Evolutionary conservation across 2,113 vertebrate species (phyloP), one percentile per base, ranked within the genome.

Genomic region (Paramormyrops kingsleyae): DNA sequence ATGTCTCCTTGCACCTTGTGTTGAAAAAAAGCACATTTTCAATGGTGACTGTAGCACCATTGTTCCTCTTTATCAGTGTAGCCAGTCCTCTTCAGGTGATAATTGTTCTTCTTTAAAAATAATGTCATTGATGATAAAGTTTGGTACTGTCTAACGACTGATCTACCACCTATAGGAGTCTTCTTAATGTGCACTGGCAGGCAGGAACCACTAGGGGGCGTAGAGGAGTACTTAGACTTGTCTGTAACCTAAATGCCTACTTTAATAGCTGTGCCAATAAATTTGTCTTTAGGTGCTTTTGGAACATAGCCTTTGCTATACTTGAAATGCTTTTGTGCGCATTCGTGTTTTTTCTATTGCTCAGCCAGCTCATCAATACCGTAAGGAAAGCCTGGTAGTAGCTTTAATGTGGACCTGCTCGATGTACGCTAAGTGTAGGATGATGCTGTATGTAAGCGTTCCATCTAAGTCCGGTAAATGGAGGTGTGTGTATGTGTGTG

Each of bases 241-340:
- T 87, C 31, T 12, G 84, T 90, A 52, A 70, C 46, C 89, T 77
- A 87, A 87, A 52, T 80, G 59, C 59, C 84, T 87, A 35, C 47
- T 87, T 80, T 27, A 52, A 42, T 87, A 77, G 66, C 47, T 70
- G 62, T 74, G 83, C 89, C 83, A 87, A 90, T 90, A 87, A 87
- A 74, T 47, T 86, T 39, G 17, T 46, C 59, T 87, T 80, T 88
- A 77, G 89, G 89, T 87, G 87, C 90, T 90, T 88, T 56, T 83
- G 46, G 88, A 84, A 83, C 50, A 12, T 46, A 90, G 74, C 85
- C 56, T 77, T 77, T 77, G 27, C 49, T 46, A 90, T 35, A 88
- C 87, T 90, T 90, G 87, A 90, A 88, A 88, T 83, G 83, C 17
- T 83, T 90, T 87, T 80, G 24, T 83, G 24, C 83, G 31, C 74